Percentiles rank a stretch among this genome's conserved stretches.
Conservation (phyloP, 2,797 vertebrate genomes). For the Clarias pachynema region DNA sequence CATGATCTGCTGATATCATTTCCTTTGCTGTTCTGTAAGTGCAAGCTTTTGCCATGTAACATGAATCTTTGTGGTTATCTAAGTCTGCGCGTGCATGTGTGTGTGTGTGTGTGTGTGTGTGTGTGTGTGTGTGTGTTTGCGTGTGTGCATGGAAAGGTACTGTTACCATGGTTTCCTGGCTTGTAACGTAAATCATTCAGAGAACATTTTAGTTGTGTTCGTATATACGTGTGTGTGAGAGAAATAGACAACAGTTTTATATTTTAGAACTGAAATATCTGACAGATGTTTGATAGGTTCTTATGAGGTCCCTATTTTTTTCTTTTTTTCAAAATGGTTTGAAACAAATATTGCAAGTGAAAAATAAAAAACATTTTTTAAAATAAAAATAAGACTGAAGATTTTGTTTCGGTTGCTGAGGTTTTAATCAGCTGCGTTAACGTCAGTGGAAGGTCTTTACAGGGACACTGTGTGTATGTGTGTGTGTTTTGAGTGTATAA, state of each 20-base stretch:
- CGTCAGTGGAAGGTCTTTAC: neutral
- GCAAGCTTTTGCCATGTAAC: neutral
- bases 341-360: neutral
- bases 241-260: neutral
- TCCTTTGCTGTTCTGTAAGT: neutral
- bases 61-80: neutral
- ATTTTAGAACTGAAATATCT: neutral
- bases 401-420: neutral
- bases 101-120: neutral
- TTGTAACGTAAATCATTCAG: constrained; percentile 25
- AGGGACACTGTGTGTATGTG: neutral
- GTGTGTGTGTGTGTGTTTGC: constrained; percentile 1
- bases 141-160: neutral
- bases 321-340: neutral
- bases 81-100: neutral
- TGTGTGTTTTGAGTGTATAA: neutral
- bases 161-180: constrained; percentile 49
- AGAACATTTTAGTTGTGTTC: constrained; percentile 37
- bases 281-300: neutral
- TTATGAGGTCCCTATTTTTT: neutral
- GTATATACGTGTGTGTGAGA: neutral
- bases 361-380: too few species aligned
- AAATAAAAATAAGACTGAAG: too few species aligned
- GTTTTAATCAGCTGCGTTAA: neutral
- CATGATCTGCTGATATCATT: neutral